Percentiles rank a stretch among this genome's conserved stretches.
Evolutionary conservation across 2,797 vertebrate species (phyloP).

Genomic region (Synanceia verrucosa): DNA sequence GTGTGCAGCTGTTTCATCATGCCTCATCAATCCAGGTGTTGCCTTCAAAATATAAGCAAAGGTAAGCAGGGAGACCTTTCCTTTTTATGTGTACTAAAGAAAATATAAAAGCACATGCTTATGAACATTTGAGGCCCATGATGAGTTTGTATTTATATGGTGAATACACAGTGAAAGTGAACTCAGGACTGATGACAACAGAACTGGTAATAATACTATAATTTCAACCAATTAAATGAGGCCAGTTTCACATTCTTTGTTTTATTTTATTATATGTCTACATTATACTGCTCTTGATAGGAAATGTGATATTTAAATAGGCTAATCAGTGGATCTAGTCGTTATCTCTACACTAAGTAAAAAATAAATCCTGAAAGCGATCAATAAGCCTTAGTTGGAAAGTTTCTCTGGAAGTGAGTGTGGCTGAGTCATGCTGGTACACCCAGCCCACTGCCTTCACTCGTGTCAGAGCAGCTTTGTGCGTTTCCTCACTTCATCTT

Average conservation of each 20-base stretch:
- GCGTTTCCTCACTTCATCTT: neutral
- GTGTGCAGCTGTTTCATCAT: neutral
- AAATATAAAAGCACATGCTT: neutral
- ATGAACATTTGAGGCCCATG: neutral
- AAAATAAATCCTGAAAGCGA: neutral
- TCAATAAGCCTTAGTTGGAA: conserved; percentile 25
- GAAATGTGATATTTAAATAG: neutral
- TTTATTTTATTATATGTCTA: neutral
- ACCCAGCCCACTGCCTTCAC: conserved; percentile 28
- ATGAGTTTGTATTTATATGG: neutral
- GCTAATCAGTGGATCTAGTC: neutral
- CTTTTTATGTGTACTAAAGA: neutral
- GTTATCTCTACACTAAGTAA: neutral
- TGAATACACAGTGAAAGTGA: neutral
- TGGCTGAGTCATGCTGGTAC: conserved; percentile 25
- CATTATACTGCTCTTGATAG: neutral
- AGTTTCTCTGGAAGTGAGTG: conserved; percentile 12
- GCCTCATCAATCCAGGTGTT: conserved; percentile 3
- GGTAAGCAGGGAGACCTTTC: neutral
- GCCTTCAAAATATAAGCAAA: neutral
- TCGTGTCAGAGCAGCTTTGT: neutral
- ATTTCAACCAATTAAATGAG: neutral
- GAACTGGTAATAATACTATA: neutral
- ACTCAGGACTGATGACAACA: too few species aligned
- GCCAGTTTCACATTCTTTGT: neutral